phyloP scores from a whole-genome alignment of 2,888 invertebrate genomes.

The Agonum fuliginosum region DNA sequence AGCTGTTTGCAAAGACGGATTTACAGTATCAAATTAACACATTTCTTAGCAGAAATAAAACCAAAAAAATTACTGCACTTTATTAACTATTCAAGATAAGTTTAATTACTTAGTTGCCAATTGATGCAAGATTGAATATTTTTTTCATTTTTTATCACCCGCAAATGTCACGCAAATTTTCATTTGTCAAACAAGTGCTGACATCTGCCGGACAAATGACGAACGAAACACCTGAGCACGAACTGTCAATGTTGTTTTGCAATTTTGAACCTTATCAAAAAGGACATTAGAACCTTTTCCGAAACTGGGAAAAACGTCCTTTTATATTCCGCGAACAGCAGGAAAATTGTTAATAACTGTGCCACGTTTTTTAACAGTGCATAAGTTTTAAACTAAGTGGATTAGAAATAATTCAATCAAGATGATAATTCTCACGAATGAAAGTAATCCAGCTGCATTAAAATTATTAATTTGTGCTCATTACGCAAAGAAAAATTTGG shows the following conservation, averaged over 20 bases:
- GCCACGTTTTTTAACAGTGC: constrained; percentile 37
- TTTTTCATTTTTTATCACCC: background rate
- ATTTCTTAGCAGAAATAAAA: background rate
- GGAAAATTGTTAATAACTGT: constrained; percentile 24
- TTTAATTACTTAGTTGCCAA: background rate
- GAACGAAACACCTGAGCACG: background rate
- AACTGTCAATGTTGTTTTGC: constrained; percentile 29
- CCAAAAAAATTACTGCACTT: background rate
- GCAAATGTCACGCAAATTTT: background rate
- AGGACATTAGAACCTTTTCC: background rate
- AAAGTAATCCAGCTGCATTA: constrained; percentile 84
- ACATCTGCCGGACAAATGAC: background rate
- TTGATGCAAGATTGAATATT: background rate
- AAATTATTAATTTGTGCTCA: constrained; percentile 84
- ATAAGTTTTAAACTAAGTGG: background rate
- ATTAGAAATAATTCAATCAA: constrained; percentile 60
- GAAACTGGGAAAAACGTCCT: constrained; percentile 23
- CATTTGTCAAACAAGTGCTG: background rate
- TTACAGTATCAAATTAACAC: background rate
- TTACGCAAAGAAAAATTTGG: constrained; percentile 77
- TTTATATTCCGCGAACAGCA: constrained; percentile 21
- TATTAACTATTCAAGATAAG: background rate
- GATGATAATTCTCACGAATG: constrained; percentile 85
- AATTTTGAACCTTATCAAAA: constrained; percentile 31
- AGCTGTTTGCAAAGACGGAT: constrained; percentile 40